phyloP scores from a whole-genome alignment of 2,888 invertebrate genomes.

The Griposia aprilina region DNA sequence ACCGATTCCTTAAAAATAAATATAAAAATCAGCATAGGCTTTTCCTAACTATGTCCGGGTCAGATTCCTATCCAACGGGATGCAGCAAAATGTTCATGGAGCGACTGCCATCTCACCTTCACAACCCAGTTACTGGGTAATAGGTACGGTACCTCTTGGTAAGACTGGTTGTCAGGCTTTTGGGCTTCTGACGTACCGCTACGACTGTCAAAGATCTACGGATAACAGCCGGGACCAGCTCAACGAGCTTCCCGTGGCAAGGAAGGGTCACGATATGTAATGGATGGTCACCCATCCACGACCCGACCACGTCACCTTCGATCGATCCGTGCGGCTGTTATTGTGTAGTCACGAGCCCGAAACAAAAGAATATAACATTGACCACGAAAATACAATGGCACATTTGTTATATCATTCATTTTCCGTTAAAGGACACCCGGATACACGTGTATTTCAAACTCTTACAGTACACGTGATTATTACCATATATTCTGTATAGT shows the following conservation, averaged over 20 bases:
- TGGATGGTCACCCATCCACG: neutral
- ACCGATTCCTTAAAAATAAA: too few relatives aligned
- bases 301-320: neutral
- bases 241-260: neutral
- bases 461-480: slow-evolving; percentile 1
- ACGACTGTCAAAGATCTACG: neutral
- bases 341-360: neutral
- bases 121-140: neutral
- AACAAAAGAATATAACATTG: neutral
- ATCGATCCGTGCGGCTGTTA: neutral
- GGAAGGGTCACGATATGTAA: neutral
- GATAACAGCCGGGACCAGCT: neutral
- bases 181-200: neutral
- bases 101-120: neutral
- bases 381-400: neutral
- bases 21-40: neutral
- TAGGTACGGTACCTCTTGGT: neutral
- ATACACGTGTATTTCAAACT: slow-evolving; percentile 7
- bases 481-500: neutral
- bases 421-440: neutral
- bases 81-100: neutral
- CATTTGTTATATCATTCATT: neutral
- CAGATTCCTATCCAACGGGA: neutral
- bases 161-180: neutral
- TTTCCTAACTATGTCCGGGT: neutral